Conservation (phyloP, 2,113 vertebrate species). For the Ursus arctos region DNA sequence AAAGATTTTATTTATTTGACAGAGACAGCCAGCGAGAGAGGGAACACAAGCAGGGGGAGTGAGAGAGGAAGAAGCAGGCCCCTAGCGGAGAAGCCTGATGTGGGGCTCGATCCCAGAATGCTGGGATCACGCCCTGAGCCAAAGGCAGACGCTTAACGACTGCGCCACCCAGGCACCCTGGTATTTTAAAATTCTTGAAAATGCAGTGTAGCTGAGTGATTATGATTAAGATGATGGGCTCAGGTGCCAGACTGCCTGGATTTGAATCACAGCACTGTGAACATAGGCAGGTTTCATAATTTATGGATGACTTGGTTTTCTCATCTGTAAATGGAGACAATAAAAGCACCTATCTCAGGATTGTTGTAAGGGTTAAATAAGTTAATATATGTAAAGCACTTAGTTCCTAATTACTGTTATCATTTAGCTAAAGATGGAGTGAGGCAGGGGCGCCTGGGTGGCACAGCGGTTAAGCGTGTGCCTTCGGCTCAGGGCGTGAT, state of each 20-base stretch:
- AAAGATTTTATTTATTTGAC: too few species aligned
- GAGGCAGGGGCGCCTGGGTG: too few species aligned
- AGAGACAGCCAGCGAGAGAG: too few species aligned
- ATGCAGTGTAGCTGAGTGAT: background rate
- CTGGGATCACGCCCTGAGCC: too few species aligned
- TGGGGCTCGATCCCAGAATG: too few species aligned
- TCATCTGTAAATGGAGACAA: background rate
- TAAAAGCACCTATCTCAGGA: background rate
- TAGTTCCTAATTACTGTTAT: background rate
- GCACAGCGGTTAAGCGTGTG: too few species aligned
- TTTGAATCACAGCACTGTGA: background rate
- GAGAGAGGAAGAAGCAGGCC: too few species aligned
- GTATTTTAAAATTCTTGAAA: background rate
- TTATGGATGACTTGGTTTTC: slow-evolving; percentile 19
- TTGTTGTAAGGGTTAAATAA: background rate
- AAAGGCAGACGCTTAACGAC: too few species aligned
- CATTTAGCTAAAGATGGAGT: slow-evolving; percentile 30
- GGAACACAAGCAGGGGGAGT: too few species aligned
- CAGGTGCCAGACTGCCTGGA: background rate
- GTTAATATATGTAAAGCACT: background rate
- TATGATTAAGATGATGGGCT: background rate
- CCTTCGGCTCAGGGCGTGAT: too few species aligned
- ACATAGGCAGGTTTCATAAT: background rate
- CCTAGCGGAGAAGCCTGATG: too few species aligned
- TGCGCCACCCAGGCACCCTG: too few species aligned